phyloP scores from a whole-genome alignment of 2,888 invertebrate species.

The Linnaemya tessellans region DNA sequence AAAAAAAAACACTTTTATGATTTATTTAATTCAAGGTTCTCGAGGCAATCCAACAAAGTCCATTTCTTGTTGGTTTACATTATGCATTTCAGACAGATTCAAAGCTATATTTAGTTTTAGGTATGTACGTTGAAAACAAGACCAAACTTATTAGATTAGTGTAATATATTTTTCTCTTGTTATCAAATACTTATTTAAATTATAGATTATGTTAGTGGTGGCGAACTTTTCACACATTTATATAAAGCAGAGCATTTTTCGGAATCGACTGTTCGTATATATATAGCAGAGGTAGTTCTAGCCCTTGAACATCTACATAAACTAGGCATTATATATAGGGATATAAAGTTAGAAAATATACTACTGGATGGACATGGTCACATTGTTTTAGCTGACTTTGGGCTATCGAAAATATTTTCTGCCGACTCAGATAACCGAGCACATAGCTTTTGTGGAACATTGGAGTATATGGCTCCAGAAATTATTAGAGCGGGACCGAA shows the following conservation, averaged over 20 bases:
- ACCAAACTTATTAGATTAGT: background rate
- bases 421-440: constrained; percentile 89
- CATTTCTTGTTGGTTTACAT: constrained; percentile 97
- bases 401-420: constrained; percentile 95
- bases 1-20: background rate
- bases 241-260: constrained; percentile 96
- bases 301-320: constrained; percentile 97
- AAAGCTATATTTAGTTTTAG: constrained; percentile 97
- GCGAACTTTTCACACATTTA: constrained; percentile 98
- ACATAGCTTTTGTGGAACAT: constrained; percentile 98
- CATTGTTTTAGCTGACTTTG: constrained; percentile 98
- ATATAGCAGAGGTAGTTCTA: constrained; percentile 97
- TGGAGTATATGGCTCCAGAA: constrained; percentile 98
- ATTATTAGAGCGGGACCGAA: constrained; percentile 91
- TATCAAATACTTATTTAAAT: constrained; percentile 70
- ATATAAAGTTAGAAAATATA: constrained; percentile 98
- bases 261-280: constrained; percentile 94
- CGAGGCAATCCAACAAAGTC: constrained; percentile 96
- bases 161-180: background rate
- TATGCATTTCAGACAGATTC: constrained; percentile 99
- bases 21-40: constrained; percentile 86
- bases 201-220: constrained; percentile 98
- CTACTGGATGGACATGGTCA: constrained; percentile 96
- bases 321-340: constrained; percentile 98
- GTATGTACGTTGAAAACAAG: constrained; percentile 88